Evolutionary conservation across 2,113 vertebrate species (phyloP).

Genomic region (Lepisosteus osseus): DNA sequence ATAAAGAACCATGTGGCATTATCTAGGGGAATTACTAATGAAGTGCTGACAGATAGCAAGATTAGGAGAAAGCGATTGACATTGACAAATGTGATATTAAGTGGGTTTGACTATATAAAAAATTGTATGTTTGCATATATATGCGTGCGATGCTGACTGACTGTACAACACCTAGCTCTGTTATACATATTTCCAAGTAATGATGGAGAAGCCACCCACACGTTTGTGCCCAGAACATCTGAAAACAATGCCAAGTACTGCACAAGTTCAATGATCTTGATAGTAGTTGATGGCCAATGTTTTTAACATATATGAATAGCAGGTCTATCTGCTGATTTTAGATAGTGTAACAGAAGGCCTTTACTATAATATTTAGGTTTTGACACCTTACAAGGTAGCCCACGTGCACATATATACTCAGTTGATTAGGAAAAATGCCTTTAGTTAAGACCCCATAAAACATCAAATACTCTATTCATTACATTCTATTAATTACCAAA

Average conservation of each 20-base stretch:
- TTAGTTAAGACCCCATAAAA: too few relatives aligned
- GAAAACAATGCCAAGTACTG: constrained; percentile 26
- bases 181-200: constrained; percentile 6
- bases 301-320: background rate
- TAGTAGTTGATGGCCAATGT: constrained; percentile 10
- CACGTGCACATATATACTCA: too few relatives aligned
- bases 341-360: too few relatives aligned
- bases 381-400: too few relatives aligned
- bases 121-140: constrained; percentile 44
- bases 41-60: constrained; percentile 61
- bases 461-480: too few relatives aligned
- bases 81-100: constrained; percentile 62
- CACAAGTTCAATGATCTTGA: constrained; percentile 18
- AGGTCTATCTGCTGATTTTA: too few relatives aligned
- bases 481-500: too few relatives aligned
- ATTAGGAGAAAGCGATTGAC: constrained; percentile 51
- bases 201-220: background rate
- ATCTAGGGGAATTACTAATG: constrained; percentile 48
- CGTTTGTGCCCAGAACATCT: constrained; percentile 5
- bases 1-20: background rate
- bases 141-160: constrained; percentile 23
- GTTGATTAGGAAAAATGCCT: too few relatives aligned
- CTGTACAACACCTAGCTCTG: constrained; percentile 11
- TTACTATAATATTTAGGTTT: too few relatives aligned
- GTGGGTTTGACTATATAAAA: constrained; percentile 58